Conservation (phyloP, 2,888 invertebrate genomes). For the Himalopsyche kuldschensis region DNA sequence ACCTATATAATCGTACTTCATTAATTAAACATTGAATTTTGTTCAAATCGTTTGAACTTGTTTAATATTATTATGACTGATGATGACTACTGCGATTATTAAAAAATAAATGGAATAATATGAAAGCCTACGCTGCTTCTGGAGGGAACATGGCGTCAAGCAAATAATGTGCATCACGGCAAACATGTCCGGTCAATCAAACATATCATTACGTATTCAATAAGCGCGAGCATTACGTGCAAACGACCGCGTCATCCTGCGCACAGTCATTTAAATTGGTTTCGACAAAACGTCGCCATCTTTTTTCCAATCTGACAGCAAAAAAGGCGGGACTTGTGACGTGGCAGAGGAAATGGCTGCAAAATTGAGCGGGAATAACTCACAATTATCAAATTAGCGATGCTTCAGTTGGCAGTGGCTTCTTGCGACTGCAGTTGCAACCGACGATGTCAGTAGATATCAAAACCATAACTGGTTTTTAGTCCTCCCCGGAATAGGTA, state of each 20-base stretch:
- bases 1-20: too few species aligned
- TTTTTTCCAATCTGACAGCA: neutral
- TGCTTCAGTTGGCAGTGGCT: neutral
- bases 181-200: neutral
- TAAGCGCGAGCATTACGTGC: neutral
- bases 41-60: too few species aligned
- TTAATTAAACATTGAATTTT: too few species aligned
- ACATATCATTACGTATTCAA: neutral
- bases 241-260: neutral
- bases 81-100: too few species aligned
- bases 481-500: neutral
- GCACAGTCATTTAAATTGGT: neutral
- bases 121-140: neutral
- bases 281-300: slow-evolving; percentile 1
- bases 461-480: neutral
- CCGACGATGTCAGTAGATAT: neutral
- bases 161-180: neutral
- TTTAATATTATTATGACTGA: too few species aligned
- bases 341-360: neutral
- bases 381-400: neutral
- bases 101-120: too few species aligned
- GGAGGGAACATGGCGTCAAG: neutral
- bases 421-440: neutral
- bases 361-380: neutral
- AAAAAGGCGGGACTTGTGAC: slow-evolving; percentile 1